Conservation (phyloP, 2,797 vertebrate species). For the Ammospiza maritima region DNA sequence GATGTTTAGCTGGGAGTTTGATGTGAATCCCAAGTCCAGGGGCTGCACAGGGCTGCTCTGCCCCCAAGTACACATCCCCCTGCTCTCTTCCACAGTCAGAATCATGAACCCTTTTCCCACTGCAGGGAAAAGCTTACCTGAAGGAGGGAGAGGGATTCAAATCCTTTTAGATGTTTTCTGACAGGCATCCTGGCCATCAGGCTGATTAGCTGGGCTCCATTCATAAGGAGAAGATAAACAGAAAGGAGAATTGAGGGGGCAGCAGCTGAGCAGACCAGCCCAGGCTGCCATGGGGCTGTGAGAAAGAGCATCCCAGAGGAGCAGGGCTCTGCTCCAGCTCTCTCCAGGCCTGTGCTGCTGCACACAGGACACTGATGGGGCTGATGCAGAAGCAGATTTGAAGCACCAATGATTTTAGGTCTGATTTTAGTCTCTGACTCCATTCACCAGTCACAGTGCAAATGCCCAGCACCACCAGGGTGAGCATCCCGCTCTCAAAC, state of each 20-base stretch:
- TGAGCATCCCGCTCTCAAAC: neutral
- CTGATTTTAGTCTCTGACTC: neutral
- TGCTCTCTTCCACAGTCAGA: neutral
- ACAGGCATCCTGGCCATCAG: neutral
- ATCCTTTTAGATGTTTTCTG: neutral
- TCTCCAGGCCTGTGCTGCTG: neutral
- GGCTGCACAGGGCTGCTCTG: neutral
- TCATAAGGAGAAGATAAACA: neutral
- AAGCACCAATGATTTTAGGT: neutral
- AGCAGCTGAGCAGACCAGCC: neutral
- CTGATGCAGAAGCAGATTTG: neutral
- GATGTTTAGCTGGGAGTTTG: neutral
- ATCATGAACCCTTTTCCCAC: neutral
- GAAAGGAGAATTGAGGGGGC: neutral
- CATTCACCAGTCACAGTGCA: neutral
- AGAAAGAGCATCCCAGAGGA: neutral
- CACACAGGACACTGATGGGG: neutral
- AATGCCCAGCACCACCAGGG: neutral
- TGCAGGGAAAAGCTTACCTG: neutral
- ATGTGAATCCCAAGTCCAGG: neutral
- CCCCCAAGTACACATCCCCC: accelerated
- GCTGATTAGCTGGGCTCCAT: neutral
- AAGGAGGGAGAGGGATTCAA: neutral
- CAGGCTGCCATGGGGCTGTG: neutral
- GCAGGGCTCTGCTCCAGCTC: neutral